Percentiles rank a stretch among this genome's conserved stretches.
Conservation (phyloP, 2,888 invertebrate species). For the Melieria crassipennis region DNA sequence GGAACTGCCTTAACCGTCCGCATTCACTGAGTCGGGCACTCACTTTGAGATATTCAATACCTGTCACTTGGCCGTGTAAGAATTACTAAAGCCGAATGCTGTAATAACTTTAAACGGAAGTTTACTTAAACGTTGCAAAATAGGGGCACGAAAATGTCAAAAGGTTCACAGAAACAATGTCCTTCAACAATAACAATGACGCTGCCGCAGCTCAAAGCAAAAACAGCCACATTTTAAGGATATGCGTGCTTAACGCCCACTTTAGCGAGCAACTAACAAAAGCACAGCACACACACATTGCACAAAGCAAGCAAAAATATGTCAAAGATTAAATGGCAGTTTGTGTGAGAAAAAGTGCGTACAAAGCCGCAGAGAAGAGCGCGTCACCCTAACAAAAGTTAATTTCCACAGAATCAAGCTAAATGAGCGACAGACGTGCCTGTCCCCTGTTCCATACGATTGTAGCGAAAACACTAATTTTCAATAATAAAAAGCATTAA, state of each 20-base stretch:
- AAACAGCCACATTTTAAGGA: not conserved
- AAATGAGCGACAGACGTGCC: conserved; percentile 40
- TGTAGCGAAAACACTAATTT: not conserved
- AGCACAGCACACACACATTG: not conserved
- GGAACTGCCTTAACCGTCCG: too few species aligned
- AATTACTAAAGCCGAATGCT: not conserved
- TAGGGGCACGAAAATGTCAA: conserved; percentile 5
- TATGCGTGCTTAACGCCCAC: conserved; percentile 17
- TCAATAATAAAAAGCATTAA: conserved; percentile 15
- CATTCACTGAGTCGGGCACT: not conserved
- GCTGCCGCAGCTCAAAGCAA: not conserved
- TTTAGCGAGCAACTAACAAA: conserved; percentile 1
- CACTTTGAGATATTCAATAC: not conserved
- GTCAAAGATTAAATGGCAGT: conserved; percentile 30
- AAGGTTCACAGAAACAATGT: conserved; percentile 7
- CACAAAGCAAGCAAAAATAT: conserved; percentile 18
- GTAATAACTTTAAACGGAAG: not conserved
- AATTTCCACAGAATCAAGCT: conserved; percentile 45
- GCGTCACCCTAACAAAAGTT: conserved; percentile 42
- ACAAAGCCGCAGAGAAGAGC: not conserved
- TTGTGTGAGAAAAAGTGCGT: not conserved
- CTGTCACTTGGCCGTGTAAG: not conserved
- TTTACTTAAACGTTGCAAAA: not conserved
- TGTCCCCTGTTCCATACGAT: not conserved
- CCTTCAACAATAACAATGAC: not conserved